These are phyloP conservation scores for Drosophila mimica DNA, from an alignment of 2,888 invertebrate species.

Conservation along the genomic window DNA sequence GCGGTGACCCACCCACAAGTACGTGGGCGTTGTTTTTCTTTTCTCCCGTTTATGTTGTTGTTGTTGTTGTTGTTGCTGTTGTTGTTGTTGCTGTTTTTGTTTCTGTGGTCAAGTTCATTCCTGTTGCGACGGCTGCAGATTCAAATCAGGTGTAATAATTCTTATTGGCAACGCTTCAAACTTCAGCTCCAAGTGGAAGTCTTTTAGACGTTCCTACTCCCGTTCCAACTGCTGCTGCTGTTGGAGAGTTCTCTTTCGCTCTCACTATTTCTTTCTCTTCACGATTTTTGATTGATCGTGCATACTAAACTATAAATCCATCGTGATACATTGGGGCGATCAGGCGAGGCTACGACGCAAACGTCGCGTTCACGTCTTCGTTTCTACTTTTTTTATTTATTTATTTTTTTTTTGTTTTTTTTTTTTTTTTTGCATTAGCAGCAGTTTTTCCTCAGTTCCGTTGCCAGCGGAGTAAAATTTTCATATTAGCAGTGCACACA, in stretches of 20 bases:
- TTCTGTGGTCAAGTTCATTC: slow-evolving; percentile 83
- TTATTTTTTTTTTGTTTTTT: slow-evolving; percentile 18
- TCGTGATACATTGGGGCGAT: slow-evolving; percentile 86
- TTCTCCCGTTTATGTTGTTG: slow-evolving; percentile 5
- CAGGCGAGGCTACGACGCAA: slow-evolving; percentile 78
- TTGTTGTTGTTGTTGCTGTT: slow-evolving; percentile 27
- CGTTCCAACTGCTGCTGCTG: slow-evolving; percentile 13
- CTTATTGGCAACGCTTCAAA: slow-evolving; percentile 83
- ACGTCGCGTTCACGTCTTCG: slow-evolving; percentile 57
- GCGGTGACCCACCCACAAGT: slow-evolving; percentile 74
- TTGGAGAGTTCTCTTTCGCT: slow-evolving; percentile 35
- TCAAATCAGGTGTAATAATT: slow-evolving; percentile 86
- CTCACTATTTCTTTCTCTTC: slow-evolving; percentile 59
- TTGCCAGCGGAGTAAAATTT: slow-evolving; percentile 61
- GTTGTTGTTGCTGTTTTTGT: slow-evolving; percentile 5
- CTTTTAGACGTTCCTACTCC: slow-evolving; percentile 59
- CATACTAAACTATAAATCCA: slow-evolving; percentile 85
- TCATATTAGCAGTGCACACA: slow-evolving; percentile 75
- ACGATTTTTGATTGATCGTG: slow-evolving; percentile 86
- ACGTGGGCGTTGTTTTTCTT: slow-evolving; percentile 57
- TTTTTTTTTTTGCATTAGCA: slow-evolving; percentile 30
- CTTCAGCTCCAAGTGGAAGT: slow-evolving; percentile 46
- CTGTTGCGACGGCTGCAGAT: slow-evolving; percentile 77
- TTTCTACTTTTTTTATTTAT: slow-evolving; percentile 10
- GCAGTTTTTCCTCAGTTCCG: slow-evolving; percentile 45